Conservation (phyloP, 1,140 invertebrate species). For the Episyrphus balteatus region DNA sequence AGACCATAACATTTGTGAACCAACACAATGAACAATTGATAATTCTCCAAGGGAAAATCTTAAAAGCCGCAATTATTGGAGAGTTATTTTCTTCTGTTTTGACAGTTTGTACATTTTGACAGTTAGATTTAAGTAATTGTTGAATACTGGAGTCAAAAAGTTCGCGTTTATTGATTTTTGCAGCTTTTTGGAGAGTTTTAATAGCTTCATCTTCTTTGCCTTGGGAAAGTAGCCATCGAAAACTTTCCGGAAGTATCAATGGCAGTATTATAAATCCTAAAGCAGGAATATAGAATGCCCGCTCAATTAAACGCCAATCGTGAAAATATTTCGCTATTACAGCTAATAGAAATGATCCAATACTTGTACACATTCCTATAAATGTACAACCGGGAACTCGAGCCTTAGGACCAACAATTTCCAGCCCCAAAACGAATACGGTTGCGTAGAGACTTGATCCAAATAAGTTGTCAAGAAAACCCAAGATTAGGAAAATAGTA, state of each 20-base stretch:
- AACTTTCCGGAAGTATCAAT: constrained; percentile 49
- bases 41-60: constrained; percentile 41
- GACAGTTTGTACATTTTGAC: constrained; percentile 15
- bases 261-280: constrained; percentile 50
- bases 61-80: constrained; percentile 20
- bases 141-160: constrained; percentile 43
- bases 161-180: constrained; percentile 52
- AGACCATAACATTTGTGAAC: constrained; percentile 59
- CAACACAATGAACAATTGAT: constrained; percentile 55
- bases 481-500: constrained; percentile 47
- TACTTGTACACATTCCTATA: constrained; percentile 55
- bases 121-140: constrained; percentile 16
- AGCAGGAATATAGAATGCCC: constrained; percentile 53
- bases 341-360: constrained; percentile 57
- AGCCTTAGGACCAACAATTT: constrained; percentile 61
- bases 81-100: constrained; percentile 28
- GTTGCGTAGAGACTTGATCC: constrained; percentile 53
- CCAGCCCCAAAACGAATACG: constrained; percentile 54
- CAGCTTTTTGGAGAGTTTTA: constrained; percentile 46
- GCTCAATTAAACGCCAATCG: constrained; percentile 57
- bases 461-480: constrained; percentile 51
- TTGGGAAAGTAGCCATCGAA: constrained; percentile 63
- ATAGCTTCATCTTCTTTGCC: constrained; percentile 50
- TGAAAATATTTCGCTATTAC: constrained; percentile 53
- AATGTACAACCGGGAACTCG: constrained; percentile 62